phyloP scores from a whole-genome alignment of 2,797 vertebrate genomes.

The Sebastes diploproa region DNA sequence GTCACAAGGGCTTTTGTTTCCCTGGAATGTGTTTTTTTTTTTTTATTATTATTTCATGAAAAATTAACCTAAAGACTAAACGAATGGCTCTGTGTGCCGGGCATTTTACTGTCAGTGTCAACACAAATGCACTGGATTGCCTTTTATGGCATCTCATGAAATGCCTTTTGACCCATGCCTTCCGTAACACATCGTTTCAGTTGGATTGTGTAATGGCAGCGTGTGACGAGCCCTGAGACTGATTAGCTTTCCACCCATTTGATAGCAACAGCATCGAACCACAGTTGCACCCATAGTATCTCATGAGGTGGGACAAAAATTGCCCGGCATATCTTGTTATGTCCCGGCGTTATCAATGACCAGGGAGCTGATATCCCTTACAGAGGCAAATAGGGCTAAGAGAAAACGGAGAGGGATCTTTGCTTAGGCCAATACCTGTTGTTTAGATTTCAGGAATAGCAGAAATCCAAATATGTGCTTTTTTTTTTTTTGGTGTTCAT shows the following conservation, averaged over 20 bases:
- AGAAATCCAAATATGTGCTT: conserved; percentile 81
- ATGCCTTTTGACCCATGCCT: conserved; percentile 85
- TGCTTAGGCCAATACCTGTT: conserved; percentile 71
- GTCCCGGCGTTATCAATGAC: conserved; percentile 37
- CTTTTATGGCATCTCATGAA: conserved; percentile 81
- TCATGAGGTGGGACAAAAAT: conserved; percentile 11
- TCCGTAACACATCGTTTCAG: conserved; percentile 76
- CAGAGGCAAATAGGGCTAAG: conserved; percentile 64
- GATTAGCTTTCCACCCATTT: conserved; percentile 51
- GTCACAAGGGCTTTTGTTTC: conserved; percentile 88
- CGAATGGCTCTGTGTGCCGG: conserved; percentile 79
- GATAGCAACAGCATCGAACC: conserved; percentile 51
- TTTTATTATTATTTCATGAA: conserved; percentile 58
- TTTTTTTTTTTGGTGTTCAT: conserved; percentile 58
- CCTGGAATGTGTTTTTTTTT: conserved; percentile 76
- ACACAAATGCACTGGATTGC: conserved; percentile 81
- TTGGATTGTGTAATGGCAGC: conserved; percentile 66
- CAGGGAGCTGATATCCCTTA: conserved; percentile 42
- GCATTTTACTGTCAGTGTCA: conserved; percentile 82
- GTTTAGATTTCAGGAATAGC: conserved; percentile 81
- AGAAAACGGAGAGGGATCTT: conserved; percentile 65
- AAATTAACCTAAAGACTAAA: conserved; percentile 75
- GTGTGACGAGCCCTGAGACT: conserved; percentile 61
- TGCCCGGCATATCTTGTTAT: conserved; percentile 28
- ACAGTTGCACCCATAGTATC: conserved; percentile 46